Percentiles rank a stretch among this genome's conserved stretches.
These are phyloP conservation scores for Drosophila erecta DNA, from an alignment of 1,140 invertebrate species.

Conservation along the genomic window DNA sequence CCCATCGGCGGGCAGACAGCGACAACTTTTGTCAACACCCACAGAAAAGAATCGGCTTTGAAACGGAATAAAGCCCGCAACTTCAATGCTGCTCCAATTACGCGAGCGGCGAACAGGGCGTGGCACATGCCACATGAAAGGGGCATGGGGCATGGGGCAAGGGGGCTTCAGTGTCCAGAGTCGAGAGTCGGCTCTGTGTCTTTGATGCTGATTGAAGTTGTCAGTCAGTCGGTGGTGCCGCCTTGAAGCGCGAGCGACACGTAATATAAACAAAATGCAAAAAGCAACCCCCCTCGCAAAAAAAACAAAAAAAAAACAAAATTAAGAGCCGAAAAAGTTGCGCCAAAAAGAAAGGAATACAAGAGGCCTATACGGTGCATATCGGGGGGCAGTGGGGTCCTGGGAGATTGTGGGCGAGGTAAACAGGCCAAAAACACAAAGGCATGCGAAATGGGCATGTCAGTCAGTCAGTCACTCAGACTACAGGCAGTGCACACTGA, in stretches of 20 bases:
- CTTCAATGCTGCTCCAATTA: constrained; percentile 70
- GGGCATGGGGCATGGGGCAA: no score
- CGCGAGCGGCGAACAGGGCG: constrained; percentile 55
- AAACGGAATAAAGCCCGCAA: constrained; percentile 42
- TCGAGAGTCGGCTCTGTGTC: constrained; percentile 61
- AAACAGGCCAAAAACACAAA: constrained; percentile 63
- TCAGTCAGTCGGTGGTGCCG: constrained; percentile 65
- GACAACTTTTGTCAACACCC: constrained; percentile 72
- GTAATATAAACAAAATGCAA: constrained; percentile 80
- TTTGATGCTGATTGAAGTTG: constrained; percentile 81
- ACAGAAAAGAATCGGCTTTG: constrained; percentile 41
- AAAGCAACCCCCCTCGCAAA: constrained; percentile 36
- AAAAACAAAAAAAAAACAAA: constrained; percentile 23
- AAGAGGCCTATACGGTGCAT: constrained; percentile 28
- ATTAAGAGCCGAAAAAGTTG: constrained; percentile 28
- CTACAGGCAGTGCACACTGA: constrained; percentile 23
- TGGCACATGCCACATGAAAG: constrained; percentile 48
- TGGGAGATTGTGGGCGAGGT: constrained; percentile 22
- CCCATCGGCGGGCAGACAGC: constrained; percentile 16
- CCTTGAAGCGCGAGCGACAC: constrained; percentile 61
- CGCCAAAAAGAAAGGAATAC: constrained; percentile 61
- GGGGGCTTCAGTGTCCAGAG: constrained; percentile 34
- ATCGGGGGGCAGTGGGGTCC: background rate
- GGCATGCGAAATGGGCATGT: constrained; percentile 74
- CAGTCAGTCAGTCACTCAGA: constrained; percentile 60